Evolutionary conservation across 2,888 invertebrate species (phyloP), one percentile per base, ranked within the genome.

Genomic region (Troilus luridus): DNA sequence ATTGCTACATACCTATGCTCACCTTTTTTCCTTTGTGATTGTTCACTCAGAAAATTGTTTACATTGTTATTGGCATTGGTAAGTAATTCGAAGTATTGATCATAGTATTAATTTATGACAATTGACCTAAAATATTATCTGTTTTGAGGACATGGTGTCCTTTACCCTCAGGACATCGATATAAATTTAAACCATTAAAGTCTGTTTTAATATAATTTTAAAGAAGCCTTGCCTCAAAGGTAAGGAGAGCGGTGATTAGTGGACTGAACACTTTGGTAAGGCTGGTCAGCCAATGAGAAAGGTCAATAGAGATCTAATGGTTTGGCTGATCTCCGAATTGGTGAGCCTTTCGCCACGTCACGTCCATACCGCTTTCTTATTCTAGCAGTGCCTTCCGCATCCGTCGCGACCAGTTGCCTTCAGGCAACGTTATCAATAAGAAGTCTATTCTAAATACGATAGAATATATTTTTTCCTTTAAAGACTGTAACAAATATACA

Each of bases 251-350:
- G 56, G n/a, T 85, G 85, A 85, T 85, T 56, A 56, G 56, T 41
- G 81, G 19, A 21, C 6, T 56, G 10, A n/a, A 85, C 54, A 56
- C 56, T 54, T 56, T 56, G 21, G n/a, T 85, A 0, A 24, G 14
- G 12, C 67, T 67, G 24, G 67, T 77, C 72, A 56, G 56, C 85
- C 85, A 85, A 85, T 85, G 56, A 54, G 85, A 41, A 56, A n/a
- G 85, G 85, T 56, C 85, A 56, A 85, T 85, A 81, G 41, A 85
- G 17, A 3, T 24, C 67, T 21, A 85, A 85, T 85, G 56, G 85
- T 56, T 85, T 85, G 21, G 85, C n/a, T 85, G 56, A 85, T 54
- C 56, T 19, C 19, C n/a, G 85, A 56, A 85, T 56, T 85, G 56
- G 85, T n/a, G 56, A 21, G 41, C 54, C 19, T 12, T 56, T 21